Conservation (phyloP, 2,888 invertebrate species). For the Nebria brevicollis region DNA sequence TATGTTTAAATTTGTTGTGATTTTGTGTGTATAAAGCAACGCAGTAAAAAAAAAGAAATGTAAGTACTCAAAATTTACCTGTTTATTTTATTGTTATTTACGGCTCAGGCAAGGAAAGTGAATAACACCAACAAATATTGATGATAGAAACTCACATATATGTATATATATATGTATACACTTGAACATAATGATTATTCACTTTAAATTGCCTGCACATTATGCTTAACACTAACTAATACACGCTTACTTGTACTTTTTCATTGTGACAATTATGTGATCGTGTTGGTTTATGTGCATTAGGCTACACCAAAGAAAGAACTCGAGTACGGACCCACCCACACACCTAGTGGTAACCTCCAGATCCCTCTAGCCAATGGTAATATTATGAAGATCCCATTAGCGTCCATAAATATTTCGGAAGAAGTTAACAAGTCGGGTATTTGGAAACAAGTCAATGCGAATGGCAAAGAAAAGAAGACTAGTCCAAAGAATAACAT, state of each 20-base stretch:
- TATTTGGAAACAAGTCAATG: slow-evolving; percentile 93
- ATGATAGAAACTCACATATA: slow-evolving; percentile 4
- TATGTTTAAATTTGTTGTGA: not conserved
- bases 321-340: slow-evolving; percentile 58
- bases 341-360: slow-evolving; percentile 66
- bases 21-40: not conserved
- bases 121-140: slow-evolving; percentile 26
- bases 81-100: not conserved
- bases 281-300: not conserved
- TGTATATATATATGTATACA: not conserved
- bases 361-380: slow-evolving; percentile 90
- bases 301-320: slow-evolving; percentile 56
- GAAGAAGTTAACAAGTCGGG: slow-evolving; percentile 94
- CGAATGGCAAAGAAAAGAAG: slow-evolving; percentile 65
- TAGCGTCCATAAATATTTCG: slow-evolving; percentile 87
- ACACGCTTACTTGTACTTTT: slow-evolving; percentile 14
- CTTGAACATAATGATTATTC: slow-evolving; percentile 26
- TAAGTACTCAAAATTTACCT: slow-evolving; percentile 22
- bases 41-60: slow-evolving; percentile 16
- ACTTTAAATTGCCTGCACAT: slow-evolving; percentile 39
- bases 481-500: slow-evolving; percentile 58
- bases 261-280: not conserved
- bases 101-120: slow-evolving; percentile 44
- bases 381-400: slow-evolving; percentile 88
- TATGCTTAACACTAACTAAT: slow-evolving; percentile 5